A percentile compares a stretch with the other conserved stretches of the same genome.
These are phyloP conservation scores for Cepaea hortensis DNA, from an alignment of 2,888 invertebrate genomes.

Conservation along the genomic window DNA sequence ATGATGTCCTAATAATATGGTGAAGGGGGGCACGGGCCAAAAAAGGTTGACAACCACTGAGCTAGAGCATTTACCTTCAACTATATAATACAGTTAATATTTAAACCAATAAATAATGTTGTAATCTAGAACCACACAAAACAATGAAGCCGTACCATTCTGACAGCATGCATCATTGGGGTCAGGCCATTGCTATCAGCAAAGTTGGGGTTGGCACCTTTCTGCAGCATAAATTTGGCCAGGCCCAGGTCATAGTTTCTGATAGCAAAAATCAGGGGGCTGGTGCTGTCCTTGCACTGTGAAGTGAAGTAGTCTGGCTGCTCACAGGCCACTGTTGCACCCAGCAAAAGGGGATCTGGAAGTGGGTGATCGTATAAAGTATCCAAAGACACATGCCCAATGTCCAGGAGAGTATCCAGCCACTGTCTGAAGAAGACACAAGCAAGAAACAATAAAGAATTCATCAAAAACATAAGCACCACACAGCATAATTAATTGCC, in stretches of 20 bases:
- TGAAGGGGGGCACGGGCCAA: no score
- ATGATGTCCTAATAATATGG: no score
- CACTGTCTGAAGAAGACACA: slow-evolving; percentile 56
- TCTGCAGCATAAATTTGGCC: slow-evolving; percentile 71
- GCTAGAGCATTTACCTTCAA: no score
- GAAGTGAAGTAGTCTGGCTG: slow-evolving; percentile 61
- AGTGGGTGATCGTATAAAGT: slow-evolving; percentile 70
- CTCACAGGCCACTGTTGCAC: slow-evolving; percentile 54
- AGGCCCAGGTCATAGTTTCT: slow-evolving; percentile 71
- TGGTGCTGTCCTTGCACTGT: slow-evolving; percentile 59
- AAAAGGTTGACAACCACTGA: no score
- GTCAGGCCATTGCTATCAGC: slow-evolving; percentile 74
- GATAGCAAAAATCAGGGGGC: slow-evolving; percentile 76
- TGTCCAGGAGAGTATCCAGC: slow-evolving; percentile 63
- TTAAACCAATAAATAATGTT: neutral
- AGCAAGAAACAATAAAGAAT: neutral
- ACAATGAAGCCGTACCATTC: slow-evolving; percentile 66
- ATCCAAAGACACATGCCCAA: slow-evolving; percentile 67
- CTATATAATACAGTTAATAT: neutral
- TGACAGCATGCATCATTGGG: slow-evolving; percentile 77
- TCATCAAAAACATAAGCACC: neutral
- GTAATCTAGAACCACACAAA: neutral
- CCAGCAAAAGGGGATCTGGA: slow-evolving; percentile 66
- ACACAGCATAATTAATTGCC: neutral
- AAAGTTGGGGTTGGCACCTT: slow-evolving; percentile 75